phyloP scores from a whole-genome alignment of 2,113 vertebrate genomes.

The Eulemur macaco region DNA sequence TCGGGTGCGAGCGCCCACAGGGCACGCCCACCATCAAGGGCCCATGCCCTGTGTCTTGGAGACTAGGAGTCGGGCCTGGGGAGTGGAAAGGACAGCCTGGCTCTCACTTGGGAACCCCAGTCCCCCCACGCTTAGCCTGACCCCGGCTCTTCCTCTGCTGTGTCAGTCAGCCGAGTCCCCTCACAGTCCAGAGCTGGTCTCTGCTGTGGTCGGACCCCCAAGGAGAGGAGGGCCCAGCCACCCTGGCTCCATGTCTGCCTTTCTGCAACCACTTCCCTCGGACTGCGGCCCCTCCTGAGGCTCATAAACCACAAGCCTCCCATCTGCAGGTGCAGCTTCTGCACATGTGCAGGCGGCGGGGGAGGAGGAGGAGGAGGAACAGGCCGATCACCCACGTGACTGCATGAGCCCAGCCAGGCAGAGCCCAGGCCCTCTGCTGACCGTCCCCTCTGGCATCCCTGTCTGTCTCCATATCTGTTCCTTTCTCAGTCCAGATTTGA shows the following conservation, averaged over 20 bases:
- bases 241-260: neutral
- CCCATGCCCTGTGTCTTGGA: neutral
- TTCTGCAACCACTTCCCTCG: neutral
- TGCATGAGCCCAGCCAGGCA: neutral
- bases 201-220: neutral
- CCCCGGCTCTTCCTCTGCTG: neutral
- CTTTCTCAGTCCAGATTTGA: neutral
- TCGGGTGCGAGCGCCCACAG: accelerated
- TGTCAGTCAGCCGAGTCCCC: accelerated
- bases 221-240: neutral
- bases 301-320: neutral
- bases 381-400: accelerated
- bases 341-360: accelerated
- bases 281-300: neutral
- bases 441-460: neutral
- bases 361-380: accelerated
- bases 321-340: neutral
- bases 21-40: neutral
- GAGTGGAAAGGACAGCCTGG: accelerated
- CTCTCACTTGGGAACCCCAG: neutral
- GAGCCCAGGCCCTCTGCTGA: neutral
- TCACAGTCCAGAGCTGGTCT: neutral
- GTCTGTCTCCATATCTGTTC: neutral
- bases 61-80: neutral
- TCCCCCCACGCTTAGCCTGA: accelerated